Percentiles rank a stretch among this genome's conserved stretches.
These are phyloP conservation scores for Melieria picta DNA, from an alignment of 2,888 invertebrate genomes.

Conservation along the genomic window DNA sequence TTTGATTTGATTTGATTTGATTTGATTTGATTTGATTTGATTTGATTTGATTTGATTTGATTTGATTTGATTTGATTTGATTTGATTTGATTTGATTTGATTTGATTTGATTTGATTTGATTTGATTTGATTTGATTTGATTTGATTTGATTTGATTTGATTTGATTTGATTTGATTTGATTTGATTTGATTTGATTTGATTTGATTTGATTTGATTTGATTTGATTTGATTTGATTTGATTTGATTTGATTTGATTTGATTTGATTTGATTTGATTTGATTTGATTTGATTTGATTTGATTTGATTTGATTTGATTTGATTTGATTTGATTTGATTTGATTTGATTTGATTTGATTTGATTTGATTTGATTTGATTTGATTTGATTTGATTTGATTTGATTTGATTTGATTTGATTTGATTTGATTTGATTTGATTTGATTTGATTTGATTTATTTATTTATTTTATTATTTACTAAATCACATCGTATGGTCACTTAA, in stretches of 20 bases:
- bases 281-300: constrained; percentile 1
- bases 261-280: constrained; percentile 13
- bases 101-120: constrained; percentile 1
- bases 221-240: constrained; percentile 1
- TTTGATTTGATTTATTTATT: background rate
- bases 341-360: constrained; percentile 1
- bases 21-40: no score
- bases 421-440: background rate
- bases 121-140: background rate
- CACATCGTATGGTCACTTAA: background rate
- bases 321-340: constrained; percentile 13
- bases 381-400: background rate
- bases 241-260: background rate
- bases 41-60: constrained; percentile 1
- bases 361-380: background rate
- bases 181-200: background rate
- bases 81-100: constrained; percentile 13
- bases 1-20: no score
- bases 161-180: constrained; percentile 1
- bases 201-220: constrained; percentile 13
- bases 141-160: constrained; percentile 13
- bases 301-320: background rate
- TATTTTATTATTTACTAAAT: no score
- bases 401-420: background rate
- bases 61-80: background rate